Conservation (phyloP, 2,888 invertebrate genomes). For the Xanthorhoe spadicearia region DNA sequence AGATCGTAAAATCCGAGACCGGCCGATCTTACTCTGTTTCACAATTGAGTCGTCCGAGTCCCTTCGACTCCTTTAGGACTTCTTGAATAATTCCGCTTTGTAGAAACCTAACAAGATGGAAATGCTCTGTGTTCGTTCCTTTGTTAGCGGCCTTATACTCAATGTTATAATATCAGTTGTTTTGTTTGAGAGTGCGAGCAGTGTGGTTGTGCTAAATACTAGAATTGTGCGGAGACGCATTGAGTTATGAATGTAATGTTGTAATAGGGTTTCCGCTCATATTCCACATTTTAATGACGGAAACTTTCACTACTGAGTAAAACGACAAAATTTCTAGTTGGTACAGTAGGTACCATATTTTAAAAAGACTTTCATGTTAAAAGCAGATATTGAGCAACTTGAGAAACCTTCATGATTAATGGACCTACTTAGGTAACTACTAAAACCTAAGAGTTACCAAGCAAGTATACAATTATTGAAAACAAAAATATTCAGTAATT, state of each 20-base stretch:
- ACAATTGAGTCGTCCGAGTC: slow-evolving; percentile 72
- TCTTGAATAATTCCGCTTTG: slow-evolving; percentile 64
- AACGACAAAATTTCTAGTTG: no score
- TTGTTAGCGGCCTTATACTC: slow-evolving; percentile 50
- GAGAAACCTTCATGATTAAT: no score
- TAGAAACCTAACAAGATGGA: slow-evolving; percentile 54
- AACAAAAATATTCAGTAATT: not conserved
- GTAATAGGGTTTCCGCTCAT: no score
- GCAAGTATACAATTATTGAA: no score
- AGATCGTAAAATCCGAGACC: slow-evolving; percentile 71
- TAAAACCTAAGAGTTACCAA: no score
- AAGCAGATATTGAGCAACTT: no score
- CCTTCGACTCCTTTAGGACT: slow-evolving; percentile 61
- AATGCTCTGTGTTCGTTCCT: slow-evolving; percentile 50
- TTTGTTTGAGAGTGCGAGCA: slow-evolving; percentile 28
- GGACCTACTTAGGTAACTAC: no score
- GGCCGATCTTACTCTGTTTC: slow-evolving; percentile 63
- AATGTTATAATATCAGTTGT: slow-evolving; percentile 39
- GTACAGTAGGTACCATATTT: no score
- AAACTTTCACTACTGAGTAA: not conserved
- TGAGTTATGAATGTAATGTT: slow-evolving; percentile 2
- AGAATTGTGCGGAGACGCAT: slow-evolving; percentile 5
- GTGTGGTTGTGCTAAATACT: not conserved
- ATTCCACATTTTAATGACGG: not conserved
- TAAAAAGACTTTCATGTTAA: no score